Conservation (phyloP, 2,888 invertebrate species). For the Parnassius smintheus region DNA sequence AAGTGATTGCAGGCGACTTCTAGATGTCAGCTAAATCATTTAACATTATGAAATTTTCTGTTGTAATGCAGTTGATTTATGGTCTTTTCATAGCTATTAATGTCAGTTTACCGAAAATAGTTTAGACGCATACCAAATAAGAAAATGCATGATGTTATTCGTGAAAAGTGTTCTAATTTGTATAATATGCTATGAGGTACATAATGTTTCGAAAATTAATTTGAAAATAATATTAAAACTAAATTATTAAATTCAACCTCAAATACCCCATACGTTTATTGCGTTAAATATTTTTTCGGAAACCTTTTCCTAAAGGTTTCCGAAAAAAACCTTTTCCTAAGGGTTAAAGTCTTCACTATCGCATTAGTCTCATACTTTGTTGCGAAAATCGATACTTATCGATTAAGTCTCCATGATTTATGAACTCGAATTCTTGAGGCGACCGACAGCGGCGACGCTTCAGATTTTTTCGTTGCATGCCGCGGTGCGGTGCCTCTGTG, state of each 20-base stretch:
- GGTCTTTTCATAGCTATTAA: conserved; percentile 1
- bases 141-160: no score
- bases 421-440: conserved; percentile 57
- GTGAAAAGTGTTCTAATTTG: no score
- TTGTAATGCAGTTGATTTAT: conserved; percentile 1
- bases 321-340: no score
- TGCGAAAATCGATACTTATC: conserved; percentile 54
- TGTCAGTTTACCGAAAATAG: neutral
- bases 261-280: neutral
- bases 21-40: conserved; percentile 29
- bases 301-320: no score
- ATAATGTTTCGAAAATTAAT: no score
- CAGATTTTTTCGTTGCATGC: conserved; percentile 50
- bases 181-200: no score
- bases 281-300: conserved; percentile 5
- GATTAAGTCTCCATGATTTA: conserved; percentile 60
- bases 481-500: conserved; percentile 72
- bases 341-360: no score
- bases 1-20: conserved; percentile 43
- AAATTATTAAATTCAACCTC: conserved; percentile 1
- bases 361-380: conserved; percentile 37
- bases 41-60: conserved; percentile 4
- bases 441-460: conserved; percentile 51
- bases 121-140: no score
- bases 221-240: no score